Percentiles rank a stretch among this genome's conserved stretches.
phyloP scores from a whole-genome alignment of 2,113 vertebrate genomes.

The Oxyura jamaicensis region DNA sequence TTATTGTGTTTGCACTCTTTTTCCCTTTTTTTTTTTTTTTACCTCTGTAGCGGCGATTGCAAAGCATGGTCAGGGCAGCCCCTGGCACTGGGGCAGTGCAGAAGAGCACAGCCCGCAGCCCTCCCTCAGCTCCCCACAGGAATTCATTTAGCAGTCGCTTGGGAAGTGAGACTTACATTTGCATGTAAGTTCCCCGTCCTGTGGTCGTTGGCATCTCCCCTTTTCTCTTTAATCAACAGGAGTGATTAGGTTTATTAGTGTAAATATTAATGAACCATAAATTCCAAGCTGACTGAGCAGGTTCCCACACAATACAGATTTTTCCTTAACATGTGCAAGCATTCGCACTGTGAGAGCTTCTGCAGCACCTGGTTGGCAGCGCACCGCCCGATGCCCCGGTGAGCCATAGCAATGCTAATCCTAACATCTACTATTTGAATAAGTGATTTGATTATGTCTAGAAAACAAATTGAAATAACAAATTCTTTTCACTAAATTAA shows the following conservation, averaged over 20 bases:
- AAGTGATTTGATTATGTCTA: too few relatives aligned
- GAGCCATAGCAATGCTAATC: background rate
- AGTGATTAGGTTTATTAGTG: background rate
- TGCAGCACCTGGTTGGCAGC: background rate
- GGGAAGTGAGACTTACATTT: background rate
- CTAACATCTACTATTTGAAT: too few relatives aligned
- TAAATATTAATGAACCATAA: background rate
- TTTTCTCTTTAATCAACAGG: background rate
- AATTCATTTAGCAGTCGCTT: background rate
- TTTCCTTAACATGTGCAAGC: too few relatives aligned
- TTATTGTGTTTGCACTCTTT: background rate
- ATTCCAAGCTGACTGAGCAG: background rate
- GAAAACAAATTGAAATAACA: background rate
- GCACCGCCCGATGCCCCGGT: fast-evolving
- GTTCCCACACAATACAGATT: too few relatives aligned
- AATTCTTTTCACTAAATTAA: background rate
- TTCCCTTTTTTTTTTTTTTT: background rate
- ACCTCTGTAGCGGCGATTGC: background rate
- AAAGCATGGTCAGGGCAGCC: background rate
- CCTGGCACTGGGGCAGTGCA: background rate
- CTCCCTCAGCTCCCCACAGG: background rate
- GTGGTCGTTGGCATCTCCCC: background rate
- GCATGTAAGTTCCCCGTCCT: background rate
- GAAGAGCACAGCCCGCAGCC: background rate
- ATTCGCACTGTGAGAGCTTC: background rate